Percentiles rank a stretch among this genome's conserved stretches.
These are phyloP conservation scores for Melanaphis sacchari DNA, from an alignment of 1,140 invertebrate genomes.

Conservation along the genomic window DNA sequence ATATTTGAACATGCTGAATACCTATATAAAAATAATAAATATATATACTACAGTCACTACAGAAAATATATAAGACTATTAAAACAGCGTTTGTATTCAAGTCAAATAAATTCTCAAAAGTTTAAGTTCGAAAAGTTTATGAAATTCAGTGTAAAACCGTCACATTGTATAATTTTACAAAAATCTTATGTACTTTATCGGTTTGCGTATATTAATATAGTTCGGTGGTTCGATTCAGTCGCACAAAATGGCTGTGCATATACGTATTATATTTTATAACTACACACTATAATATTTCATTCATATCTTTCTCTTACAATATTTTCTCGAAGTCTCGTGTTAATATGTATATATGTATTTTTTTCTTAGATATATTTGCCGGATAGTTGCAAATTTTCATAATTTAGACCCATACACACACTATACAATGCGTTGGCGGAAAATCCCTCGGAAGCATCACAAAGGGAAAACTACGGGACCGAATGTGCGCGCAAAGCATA, in stretches of 20 bases:
- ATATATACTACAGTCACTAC: no score
- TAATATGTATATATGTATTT: neutral
- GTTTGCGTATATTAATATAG: no score
- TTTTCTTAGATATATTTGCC: neutral
- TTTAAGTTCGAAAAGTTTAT: neutral
- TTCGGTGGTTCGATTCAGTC: neutral
- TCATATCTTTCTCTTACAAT: neutral
- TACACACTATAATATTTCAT: neutral
- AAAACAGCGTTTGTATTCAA: neutral
- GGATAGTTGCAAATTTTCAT: constrained; percentile 27
- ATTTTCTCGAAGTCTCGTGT: neutral
- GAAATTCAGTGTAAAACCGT: neutral
- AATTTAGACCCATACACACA: neutral
- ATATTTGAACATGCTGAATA: neutral
- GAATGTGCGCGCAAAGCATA: neutral
- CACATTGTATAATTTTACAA: neutral
- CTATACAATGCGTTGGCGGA: neutral
- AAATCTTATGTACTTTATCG: neutral
- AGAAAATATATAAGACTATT: neutral
- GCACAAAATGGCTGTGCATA: neutral
- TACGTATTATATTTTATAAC: neutral
- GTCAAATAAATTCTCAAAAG: neutral
- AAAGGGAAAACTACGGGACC: neutral
- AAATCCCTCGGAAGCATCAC: neutral
- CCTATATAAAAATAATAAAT: no score